These are phyloP conservation scores for Melanaphis sacchari DNA, from an alignment of 1,140 invertebrate genomes.

Conservation along the genomic window DNA sequence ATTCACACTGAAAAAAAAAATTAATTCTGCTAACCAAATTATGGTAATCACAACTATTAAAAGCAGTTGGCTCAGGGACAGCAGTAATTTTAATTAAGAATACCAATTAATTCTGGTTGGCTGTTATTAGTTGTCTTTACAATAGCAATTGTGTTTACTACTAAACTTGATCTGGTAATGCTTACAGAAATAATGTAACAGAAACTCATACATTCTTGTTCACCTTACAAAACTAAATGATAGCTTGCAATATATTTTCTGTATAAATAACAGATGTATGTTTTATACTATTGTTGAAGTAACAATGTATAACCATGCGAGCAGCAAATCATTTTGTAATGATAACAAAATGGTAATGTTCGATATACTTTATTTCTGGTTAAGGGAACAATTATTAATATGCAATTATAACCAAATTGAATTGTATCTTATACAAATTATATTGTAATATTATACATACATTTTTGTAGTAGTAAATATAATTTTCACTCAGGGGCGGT, in stretches of 20 bases:
- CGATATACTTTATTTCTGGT: neutral
- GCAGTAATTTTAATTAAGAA: neutral
- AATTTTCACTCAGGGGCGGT: neutral
- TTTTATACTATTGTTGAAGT: neutral
- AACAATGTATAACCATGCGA: neutral
- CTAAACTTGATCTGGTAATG: neutral
- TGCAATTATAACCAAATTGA: neutral
- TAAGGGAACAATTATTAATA: neutral
- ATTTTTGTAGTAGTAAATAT: neutral
- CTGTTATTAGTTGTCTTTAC: neutral
- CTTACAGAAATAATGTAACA: neutral
- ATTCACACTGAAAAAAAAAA: slow-evolving; percentile 11
- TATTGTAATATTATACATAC: neutral
- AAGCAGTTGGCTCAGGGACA: neutral
- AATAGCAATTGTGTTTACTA: neutral
- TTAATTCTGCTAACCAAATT: slow-evolving; percentile 3
- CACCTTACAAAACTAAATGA: neutral
- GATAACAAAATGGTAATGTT: neutral
- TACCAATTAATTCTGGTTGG: neutral
- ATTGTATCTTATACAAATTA: neutral
- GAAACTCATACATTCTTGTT: neutral
- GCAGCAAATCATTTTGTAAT: neutral
- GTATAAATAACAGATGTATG: neutral
- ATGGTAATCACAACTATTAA: neutral
- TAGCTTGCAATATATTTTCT: neutral